Conservation (phyloP, 2,113 vertebrate genomes). For the Pluvianellus socialis region DNA sequence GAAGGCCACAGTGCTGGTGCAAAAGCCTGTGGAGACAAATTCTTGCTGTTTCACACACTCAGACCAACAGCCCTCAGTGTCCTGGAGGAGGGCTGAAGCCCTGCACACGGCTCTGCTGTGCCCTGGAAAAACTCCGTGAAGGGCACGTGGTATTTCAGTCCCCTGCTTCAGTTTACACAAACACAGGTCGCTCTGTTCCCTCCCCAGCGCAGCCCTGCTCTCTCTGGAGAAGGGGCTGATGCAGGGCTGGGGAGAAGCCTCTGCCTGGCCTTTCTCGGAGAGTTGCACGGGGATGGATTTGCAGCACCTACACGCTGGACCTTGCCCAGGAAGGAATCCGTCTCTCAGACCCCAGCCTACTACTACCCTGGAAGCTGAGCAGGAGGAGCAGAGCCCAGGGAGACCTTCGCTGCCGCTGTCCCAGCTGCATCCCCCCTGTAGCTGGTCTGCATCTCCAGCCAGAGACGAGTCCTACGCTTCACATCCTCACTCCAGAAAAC, state of each 20-base stretch:
- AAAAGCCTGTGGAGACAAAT: background rate
- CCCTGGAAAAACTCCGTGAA: background rate
- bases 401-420: background rate
- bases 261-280: background rate
- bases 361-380: background rate
- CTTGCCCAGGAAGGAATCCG: background rate
- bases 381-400: background rate
- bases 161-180: background rate
- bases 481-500: background rate
- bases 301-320: background rate
- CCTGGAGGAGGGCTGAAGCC: background rate
- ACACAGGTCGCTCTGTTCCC: background rate
- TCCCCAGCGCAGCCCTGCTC: background rate
- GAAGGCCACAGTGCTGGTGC: background rate
- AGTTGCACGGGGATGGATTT: background rate
- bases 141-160: background rate
- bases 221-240: background rate
- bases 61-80: background rate
- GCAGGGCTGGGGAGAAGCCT: background rate
- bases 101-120: background rate
- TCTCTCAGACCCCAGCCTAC: background rate
- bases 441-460: background rate
- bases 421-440: background rate
- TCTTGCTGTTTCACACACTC: background rate
- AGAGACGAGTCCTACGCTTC: fast-evolving